Evolutionary conservation across 2,888 invertebrate species (phyloP).

Genomic region (Metacarcinus magister): DNA sequence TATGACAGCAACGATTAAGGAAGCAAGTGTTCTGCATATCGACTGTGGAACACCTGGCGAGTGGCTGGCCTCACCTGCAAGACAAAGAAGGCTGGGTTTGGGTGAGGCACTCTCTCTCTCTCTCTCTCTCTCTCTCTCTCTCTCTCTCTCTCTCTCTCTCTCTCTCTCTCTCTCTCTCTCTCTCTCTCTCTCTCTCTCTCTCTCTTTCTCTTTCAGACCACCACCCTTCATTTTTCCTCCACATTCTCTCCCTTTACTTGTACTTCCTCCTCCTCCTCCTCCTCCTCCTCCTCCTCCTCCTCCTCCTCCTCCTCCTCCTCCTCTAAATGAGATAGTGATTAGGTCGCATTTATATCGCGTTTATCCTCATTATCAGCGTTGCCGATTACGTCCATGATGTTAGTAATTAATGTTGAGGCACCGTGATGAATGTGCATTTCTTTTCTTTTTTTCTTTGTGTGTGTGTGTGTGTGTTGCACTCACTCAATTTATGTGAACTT

Average conservation of each 20-base stretch:
- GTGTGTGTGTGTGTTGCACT: not conserved
- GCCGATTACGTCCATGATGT: conserved; percentile 46
- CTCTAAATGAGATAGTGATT: conserved; percentile 44
- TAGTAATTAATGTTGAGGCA: conserved; percentile 37
- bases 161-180: conserved; percentile 33
- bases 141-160: conserved; percentile 45
- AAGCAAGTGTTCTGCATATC: not conserved
- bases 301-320: not conserved
- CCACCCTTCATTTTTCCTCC: not conserved
- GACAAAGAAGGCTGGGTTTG: not conserved
- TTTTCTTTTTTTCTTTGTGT: not conserved
- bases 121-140: conserved; percentile 48
- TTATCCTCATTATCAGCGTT: conserved; percentile 63
- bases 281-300: conserved; percentile 22
- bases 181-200: conserved; percentile 47
- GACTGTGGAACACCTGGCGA: not conserved
- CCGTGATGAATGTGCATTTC: not conserved
- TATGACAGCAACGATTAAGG: not conserved
- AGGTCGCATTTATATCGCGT: conserved; percentile 52
- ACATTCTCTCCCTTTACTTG: not conserved
- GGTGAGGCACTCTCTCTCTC: not conserved
- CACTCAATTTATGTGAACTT: not conserved
- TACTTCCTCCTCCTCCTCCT: not conserved
- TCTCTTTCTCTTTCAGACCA: not conserved
- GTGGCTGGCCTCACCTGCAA: not conserved